Evolutionary conservation across 1,140 invertebrate genomes (phyloP), one percentile per base, ranked within the genome.

Genomic region (Limonius californicus): DNA sequence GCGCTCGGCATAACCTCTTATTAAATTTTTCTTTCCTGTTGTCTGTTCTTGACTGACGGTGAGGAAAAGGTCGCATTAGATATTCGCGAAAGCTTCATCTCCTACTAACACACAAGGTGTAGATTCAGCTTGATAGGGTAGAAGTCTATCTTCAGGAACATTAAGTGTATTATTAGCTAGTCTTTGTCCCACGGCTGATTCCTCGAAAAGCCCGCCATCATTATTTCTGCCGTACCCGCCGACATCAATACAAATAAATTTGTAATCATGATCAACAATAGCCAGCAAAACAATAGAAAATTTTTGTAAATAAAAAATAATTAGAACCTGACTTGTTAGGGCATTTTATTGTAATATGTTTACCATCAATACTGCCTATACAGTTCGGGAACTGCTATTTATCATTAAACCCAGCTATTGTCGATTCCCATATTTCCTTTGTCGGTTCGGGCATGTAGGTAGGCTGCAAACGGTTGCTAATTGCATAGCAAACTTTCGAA

Each of bases 141-240:
- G 19, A 45, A 35, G 35, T 43, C 56, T 39, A 45, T 11, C 30
- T 47, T 21, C 8, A 6, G 56, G 56, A 15, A 58, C 14, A 21
- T 58, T 58, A 42, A 43, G n/a, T 4, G 42, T 18, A n/a, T 45
- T n/a, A 9, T n/a, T 45, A 6, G n/a, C 16, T 6, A 15, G 42
- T 15, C 42, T n/a, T 45, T 45, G 42, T 4, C 3, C 42, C n/a
- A 45, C n/a, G 14, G 42, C 42, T 15, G 50, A 54, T 18, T 71
- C 55, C 57, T 64, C 55, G 57, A 79, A 79, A 45, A 77, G 68
- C 53, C 73, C 74, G 23, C 69, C 73, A 70, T 79, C 77, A 62
- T 69, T 68, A 27, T 73, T 63, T 59, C 72, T 59, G 1, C n/a
- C 80, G 55, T 75, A 67, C 16, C 58, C 61, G 54, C 75, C 76